Evolutionary conservation across 2,797 vertebrate genomes (phyloP).

Genomic region (Salarias fasciatus): DNA sequence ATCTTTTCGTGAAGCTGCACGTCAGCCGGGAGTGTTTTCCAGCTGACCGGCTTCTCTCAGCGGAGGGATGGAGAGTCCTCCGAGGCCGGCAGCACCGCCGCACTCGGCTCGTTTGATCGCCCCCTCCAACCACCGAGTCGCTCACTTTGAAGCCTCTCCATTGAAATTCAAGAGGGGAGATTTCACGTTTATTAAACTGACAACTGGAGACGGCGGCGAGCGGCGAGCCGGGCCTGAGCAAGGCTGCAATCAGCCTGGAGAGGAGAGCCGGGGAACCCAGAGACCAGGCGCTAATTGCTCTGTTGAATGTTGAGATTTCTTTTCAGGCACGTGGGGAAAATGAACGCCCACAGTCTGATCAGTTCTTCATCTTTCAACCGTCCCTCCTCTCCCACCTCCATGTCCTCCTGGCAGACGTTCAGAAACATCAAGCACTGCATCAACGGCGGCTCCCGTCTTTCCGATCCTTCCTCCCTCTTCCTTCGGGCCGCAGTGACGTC

Average conservation of each 20-base stretch:
- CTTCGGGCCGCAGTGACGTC: conserved; percentile 28
- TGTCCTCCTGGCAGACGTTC: too few species aligned
- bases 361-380: too few species aligned
- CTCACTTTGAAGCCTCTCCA: conserved; percentile 84
- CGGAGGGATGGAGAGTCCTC: conserved; percentile 41
- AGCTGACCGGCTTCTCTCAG: conserved; percentile 21
- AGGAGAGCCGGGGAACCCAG: conserved; percentile 5
- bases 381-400: too few species aligned
- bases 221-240: conserved; percentile 11
- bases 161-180: conserved; percentile 81
- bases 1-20: not conserved
- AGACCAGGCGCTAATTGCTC: not conserved
- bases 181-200: conserved; percentile 76
- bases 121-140: conserved; percentile 58
- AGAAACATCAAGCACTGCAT: too few species aligned
- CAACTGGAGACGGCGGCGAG: conserved; percentile 47
- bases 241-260: conserved; percentile 34
- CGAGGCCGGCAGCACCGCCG: conserved; percentile 38
- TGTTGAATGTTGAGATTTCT: not conserved
- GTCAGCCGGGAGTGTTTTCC: conserved; percentile 16
- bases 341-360: not conserved
- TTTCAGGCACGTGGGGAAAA: not conserved
- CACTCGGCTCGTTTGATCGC: conserved; percentile 71
- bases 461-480: conserved; percentile 2
- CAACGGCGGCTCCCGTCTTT: conserved; percentile 3